These are phyloP conservation scores for Amniataba percoides DNA, from an alignment of 2,797 vertebrate species.

Conservation along the genomic window DNA sequence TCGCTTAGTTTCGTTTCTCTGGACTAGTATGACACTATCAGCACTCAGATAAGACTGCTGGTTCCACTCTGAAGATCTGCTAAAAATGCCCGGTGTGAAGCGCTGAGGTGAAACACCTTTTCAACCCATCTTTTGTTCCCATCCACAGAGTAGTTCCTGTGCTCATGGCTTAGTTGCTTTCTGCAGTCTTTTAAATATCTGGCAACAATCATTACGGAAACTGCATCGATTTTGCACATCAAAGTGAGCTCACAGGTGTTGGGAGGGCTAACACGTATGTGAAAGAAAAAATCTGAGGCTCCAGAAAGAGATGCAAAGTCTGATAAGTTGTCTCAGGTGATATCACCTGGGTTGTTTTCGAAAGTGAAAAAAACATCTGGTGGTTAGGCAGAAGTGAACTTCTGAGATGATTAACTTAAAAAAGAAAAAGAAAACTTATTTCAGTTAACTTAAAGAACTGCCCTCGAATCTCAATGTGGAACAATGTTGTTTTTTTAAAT, in stretches of 20 bases:
- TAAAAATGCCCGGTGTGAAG: background rate
- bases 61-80: background rate
- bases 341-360: background rate
- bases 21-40: background rate
- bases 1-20: constrained; percentile 23
- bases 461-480: background rate
- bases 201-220: background rate
- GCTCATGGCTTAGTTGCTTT: background rate
- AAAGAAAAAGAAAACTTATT: background rate
- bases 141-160: background rate
- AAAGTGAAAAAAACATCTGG: background rate
- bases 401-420: no score
- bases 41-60: background rate
- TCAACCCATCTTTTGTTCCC: background rate
- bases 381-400: no score
- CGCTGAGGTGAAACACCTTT: background rate
- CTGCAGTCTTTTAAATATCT: no score
- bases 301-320: no score
- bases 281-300: background rate
- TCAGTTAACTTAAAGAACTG: background rate
- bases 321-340: background rate
- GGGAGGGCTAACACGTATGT: background rate
- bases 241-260: background rate
- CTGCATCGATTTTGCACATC: background rate
- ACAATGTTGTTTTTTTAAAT: no score